These are phyloP conservation scores for Chloropsis cyanopogon DNA, from an alignment of 2,113 vertebrate species.

Conservation along the genomic window DNA sequence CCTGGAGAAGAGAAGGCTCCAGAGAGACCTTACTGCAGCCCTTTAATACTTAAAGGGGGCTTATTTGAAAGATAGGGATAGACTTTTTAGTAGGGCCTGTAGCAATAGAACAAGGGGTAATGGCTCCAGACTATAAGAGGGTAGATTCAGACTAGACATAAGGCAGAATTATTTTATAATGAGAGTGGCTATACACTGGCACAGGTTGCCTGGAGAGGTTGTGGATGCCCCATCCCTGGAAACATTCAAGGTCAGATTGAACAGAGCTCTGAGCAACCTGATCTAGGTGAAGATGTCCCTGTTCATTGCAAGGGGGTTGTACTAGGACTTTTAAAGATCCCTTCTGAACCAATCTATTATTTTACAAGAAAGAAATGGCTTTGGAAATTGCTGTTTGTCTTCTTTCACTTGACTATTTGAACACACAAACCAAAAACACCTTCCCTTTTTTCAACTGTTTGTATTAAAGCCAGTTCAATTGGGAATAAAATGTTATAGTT, in stretches of 20 bases:
- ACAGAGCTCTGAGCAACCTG: neutral
- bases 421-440: neutral
- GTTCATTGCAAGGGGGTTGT: neutral
- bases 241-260: neutral
- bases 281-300: neutral
- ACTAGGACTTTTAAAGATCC: neutral
- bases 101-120: neutral
- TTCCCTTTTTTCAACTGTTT: neutral
- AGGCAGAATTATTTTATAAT: neutral
- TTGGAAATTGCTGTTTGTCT: neutral
- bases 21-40: neutral
- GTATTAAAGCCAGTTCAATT: neutral
- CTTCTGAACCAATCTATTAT: neutral
- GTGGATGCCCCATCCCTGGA: neutral
- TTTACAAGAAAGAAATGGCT: neutral
- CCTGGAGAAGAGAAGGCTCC: neutral
- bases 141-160: neutral
- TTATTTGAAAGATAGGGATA: neutral
- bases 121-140: neutral
- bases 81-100: neutral
- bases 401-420: neutral
- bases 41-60: neutral
- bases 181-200: neutral
- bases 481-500: neutral
- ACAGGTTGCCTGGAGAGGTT: neutral